These are phyloP conservation scores for Fissipunctia ypsillon DNA, from an alignment of 2,888 invertebrate species.

Conservation along the genomic window DNA sequence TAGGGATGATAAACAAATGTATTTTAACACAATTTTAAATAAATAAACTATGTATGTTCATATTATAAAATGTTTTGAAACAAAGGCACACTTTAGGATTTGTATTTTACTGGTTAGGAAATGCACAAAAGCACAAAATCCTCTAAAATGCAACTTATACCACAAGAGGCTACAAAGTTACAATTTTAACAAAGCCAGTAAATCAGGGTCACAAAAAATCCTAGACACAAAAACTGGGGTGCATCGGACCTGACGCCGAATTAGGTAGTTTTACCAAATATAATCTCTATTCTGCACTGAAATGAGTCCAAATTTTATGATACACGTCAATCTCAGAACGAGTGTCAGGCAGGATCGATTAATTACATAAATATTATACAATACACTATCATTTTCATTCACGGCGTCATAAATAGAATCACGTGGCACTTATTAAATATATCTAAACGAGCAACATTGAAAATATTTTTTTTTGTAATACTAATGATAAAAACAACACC, in stretches of 20 bases:
- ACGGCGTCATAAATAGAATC: constrained; percentile 3
- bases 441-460: not conserved
- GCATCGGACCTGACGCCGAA: not conserved
- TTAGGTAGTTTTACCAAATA: not conserved
- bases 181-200: constrained; percentile 28
- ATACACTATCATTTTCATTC: constrained; percentile 31
- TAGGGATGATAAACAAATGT: not conserved
- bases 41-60: not conserved
- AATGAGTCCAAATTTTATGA: not conserved
- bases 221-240: constrained; percentile 29
- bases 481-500: constrained; percentile 3
- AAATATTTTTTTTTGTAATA: not conserved
- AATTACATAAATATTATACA: constrained; percentile 7
- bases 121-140: not conserved
- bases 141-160: not conserved
- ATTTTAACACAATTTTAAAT: not conserved
- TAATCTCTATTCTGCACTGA: constrained; percentile 5
- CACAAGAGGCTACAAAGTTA: not conserved
- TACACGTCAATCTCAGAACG: not conserved
- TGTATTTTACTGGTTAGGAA: not conserved
- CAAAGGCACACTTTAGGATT: not conserved
- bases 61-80: not conserved
- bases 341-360: not conserved
- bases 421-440: not conserved
- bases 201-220: constrained; percentile 38